Base-by-base conservation (phyloP, 2,113 vertebrate species). In the Microtus ochrogaster region DNA sequence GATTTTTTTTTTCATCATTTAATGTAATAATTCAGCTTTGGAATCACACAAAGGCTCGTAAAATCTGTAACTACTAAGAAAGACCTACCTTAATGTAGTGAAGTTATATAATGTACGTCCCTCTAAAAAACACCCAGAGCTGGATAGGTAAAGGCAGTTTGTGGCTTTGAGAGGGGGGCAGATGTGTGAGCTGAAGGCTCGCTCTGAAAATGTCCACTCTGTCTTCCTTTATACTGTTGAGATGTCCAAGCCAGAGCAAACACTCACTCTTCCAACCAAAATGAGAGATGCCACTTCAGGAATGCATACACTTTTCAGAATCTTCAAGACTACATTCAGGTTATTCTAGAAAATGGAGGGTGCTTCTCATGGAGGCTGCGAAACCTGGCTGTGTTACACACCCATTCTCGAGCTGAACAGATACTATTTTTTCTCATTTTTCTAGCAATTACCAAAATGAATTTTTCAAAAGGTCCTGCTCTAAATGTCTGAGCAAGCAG, bases 181-280 rank as follows among this genome's bases (percentile, higher is more conserved):
- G 52, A 30, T 85, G 73, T 72, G 49, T 58, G 13, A 52, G 17
- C 81, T 92, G 47, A 58, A n/a, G 66, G 41, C 68, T 97, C 90
- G 61, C 33, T 73, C 89, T 55, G 82, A 97, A 63, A 95, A 85
- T 58, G 55, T 77, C 58, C 68, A 47, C 21, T 97, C 93, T 95
- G 68, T 95, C 91, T 92, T 96, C 11, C 52, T 92, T 90, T 77
- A 89, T 33, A 72, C 16, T 36, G 44, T 12, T 92, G 70, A 97
- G 89, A 97, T 94, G 73, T 94, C 96, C 97, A 98, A 98, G 97
- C 96, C 97, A 96, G 77, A 84, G 94, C 88, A 98, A 97, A 97
- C 96, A 96, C 73, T 41, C 78, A 58, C 12, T 61, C 93, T 95
- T 98, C 82, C 95, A 96, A 82, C 49, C 65, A 21, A 97, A 90